Evolutionary conservation across 1,140 invertebrate genomes (phyloP).

Genomic region (Heliothis subflexa): DNA sequence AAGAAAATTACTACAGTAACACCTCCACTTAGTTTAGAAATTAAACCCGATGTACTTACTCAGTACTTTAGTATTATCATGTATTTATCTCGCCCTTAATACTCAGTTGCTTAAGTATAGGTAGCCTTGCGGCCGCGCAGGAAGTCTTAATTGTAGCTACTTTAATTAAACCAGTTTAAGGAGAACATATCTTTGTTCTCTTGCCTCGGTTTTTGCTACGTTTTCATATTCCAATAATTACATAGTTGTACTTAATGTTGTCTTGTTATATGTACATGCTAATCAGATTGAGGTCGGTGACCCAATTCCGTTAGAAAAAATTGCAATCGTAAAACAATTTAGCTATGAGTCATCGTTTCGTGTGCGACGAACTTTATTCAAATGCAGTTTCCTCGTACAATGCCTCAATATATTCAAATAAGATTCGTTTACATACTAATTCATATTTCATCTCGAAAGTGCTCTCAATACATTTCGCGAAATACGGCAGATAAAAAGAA

Average conservation of each 20-base stretch:
- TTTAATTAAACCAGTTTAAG: slow-evolving; percentile 62
- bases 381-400: slow-evolving; percentile 20
- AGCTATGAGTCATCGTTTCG: slow-evolving; percentile 37
- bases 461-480: not conserved
- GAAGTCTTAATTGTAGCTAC: slow-evolving; percentile 70
- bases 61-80: slow-evolving; percentile 15
- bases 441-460: slow-evolving; percentile 17
- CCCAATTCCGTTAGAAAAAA: slow-evolving; percentile 45
- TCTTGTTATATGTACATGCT: slow-evolving; percentile 5
- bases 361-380: slow-evolving; percentile 1
- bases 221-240: slow-evolving; percentile 33
- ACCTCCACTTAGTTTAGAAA: slow-evolving; percentile 13
- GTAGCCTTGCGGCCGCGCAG: slow-evolving; percentile 58
- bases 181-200: slow-evolving; percentile 50
- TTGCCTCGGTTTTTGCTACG: slow-evolving; percentile 5
- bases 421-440: not conserved
- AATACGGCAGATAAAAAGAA: slow-evolving; percentile 19
- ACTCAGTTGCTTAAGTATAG: slow-evolving; percentile 25
- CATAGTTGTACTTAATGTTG: slow-evolving; percentile 18
- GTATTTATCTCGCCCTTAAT: slow-evolving; percentile 45
- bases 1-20: slow-evolving; percentile 12
- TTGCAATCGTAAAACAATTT: slow-evolving; percentile 20
- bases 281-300: slow-evolving; percentile 42
- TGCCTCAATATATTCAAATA: slow-evolving; percentile 2
- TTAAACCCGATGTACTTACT: not conserved